Percentiles rank a stretch among this genome's conserved stretches.
These are phyloP conservation scores for Trachythela sp. DNA, from an alignment of 64 coral and sea anemone species.

Conservation along the genomic window DNA sequence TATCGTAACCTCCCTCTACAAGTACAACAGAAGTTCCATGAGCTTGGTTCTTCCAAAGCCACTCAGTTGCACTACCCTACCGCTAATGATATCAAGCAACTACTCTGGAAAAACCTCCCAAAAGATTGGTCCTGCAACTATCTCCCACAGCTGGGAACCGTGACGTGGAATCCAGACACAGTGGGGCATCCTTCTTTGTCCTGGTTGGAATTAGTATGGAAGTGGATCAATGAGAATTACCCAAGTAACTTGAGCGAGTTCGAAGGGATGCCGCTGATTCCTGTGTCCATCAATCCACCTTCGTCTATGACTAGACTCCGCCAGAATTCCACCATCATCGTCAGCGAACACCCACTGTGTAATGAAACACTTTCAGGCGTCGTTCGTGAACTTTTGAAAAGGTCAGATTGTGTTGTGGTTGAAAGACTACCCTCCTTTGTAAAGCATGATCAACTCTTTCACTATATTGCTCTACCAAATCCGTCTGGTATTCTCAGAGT, in stretches of 20 bases:
- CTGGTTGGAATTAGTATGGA: slow-evolving; percentile 3
- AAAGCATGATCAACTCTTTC: background rate
- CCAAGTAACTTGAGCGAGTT: background rate
- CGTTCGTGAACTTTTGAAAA: background rate
- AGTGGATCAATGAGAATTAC: background rate
- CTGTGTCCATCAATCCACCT: background rate
- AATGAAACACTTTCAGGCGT: background rate
- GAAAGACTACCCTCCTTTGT: background rate
- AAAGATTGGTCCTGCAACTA: background rate
- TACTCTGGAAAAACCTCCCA: background rate
- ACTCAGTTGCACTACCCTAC: background rate
- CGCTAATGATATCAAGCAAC: background rate
- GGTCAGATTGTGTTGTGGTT: background rate
- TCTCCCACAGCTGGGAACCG: background rate
- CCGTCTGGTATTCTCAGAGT: background rate
- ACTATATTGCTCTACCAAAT: background rate
- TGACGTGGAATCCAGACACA: background rate
- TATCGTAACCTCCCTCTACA: background rate
- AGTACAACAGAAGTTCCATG: background rate
- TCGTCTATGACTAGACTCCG: background rate
- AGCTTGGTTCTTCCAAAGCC: background rate
- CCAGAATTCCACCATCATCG: background rate
- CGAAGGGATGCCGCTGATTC: background rate
- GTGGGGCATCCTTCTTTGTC: background rate
- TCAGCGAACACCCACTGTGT: background rate